Conservation (phyloP, 2,113 vertebrate species). For the Aegotheles bennettii region DNA sequence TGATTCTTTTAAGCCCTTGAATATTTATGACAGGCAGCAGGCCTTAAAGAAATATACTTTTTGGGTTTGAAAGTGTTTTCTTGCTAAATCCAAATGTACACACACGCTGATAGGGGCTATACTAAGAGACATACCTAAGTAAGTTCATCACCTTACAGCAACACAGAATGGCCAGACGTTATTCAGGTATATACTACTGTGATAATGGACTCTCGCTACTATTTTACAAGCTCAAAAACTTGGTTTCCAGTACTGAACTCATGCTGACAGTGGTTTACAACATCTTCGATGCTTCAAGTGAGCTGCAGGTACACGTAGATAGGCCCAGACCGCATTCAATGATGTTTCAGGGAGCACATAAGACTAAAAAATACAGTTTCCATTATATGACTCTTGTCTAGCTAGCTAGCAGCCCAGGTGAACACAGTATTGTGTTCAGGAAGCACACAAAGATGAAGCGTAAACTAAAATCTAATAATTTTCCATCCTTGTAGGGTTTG, state of each 20-base stretch:
- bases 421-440: not conserved
- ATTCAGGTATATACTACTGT: not conserved
- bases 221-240: not conserved
- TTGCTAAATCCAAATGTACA: not conserved
- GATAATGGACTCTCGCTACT: not conserved
- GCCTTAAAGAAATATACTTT: not conserved
- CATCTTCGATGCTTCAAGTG: not conserved
- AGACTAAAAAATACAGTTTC: not conserved
- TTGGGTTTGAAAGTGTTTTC: not conserved
- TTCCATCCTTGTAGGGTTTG: fast-evolving
- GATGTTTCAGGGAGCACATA: not conserved
- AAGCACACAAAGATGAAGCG: not conserved
- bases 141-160: not conserved
- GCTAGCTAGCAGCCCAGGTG: not conserved
- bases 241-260: not conserved
- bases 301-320: not conserved
- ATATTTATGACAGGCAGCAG: not conserved
- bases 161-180: not conserved
- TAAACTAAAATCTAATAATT: not conserved
- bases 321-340: not conserved
- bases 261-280: not conserved
- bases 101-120: not conserved
- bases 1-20: not conserved
- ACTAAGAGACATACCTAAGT: not conserved
- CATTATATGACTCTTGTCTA: not conserved